Percentiles rank a stretch among this genome's conserved stretches.
Evolutionary conservation across 2,113 vertebrate species (phyloP).

Genomic region (Muntiacus muntjak): DNA sequence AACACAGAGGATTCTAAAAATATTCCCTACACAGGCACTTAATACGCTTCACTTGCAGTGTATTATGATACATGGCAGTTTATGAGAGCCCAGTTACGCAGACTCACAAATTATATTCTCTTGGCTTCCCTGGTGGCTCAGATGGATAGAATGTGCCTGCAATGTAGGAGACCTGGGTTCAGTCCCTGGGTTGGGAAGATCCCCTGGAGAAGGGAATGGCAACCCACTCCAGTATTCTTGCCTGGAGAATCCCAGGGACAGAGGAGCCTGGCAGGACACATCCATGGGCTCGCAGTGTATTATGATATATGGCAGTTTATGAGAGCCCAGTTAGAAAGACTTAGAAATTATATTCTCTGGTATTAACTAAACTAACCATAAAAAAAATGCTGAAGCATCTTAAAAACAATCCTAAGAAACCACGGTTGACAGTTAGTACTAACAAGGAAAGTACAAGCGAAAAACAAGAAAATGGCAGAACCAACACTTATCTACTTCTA

Average conservation of each 20-base stretch:
- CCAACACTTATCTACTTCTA: not conserved
- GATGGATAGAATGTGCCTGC: too few relatives aligned
- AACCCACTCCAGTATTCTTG: too few relatives aligned
- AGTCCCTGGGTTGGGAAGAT: too few relatives aligned
- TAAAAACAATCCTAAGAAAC: not conserved
- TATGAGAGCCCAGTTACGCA: not conserved
- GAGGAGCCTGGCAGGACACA: too few relatives aligned
- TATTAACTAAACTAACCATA: not conserved
- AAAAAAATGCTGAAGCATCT: not conserved
- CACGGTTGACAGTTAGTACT: not conserved
- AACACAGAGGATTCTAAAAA: not conserved
- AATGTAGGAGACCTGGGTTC: too few relatives aligned
- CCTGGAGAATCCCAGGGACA: too few relatives aligned
- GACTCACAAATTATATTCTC: not conserved
- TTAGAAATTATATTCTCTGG: not conserved
- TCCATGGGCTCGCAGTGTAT: not conserved
- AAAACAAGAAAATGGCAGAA: not conserved
- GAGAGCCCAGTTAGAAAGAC: not conserved
- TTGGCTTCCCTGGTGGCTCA: too few relatives aligned
- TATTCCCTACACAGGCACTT: not conserved
- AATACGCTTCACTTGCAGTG: not conserved
- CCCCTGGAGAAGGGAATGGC: too few relatives aligned
- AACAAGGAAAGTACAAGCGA: not conserved
- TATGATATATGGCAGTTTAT: not conserved
- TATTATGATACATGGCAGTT: not conserved